Base-by-base conservation (phyloP, 1,140 invertebrate genomes). In the Drosophila lacertosa region DNA sequence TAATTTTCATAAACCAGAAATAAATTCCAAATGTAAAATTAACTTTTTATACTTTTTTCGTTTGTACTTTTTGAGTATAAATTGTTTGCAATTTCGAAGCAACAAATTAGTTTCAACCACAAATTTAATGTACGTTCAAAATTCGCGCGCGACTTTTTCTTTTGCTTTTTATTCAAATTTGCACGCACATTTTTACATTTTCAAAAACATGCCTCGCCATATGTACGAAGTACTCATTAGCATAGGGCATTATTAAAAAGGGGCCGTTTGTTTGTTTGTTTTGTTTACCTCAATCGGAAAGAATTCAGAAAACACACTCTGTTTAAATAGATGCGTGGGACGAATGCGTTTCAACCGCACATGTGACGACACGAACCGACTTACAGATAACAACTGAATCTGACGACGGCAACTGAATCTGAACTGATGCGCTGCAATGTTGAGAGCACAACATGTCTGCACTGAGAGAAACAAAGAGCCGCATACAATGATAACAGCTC, bases 311-410 rank as follows among this genome's bases (percentile, higher is more conserved):
- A 26, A 20, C 20, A 13, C 26, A 47, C 26, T 62, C 44, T 45
- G 48, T 60, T 26, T 29, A n/a, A 42, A 26, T 26, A 29, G 20
- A 68, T 62, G 57, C 58, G 29, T 64, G 26, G 16, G 47, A 9
- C n/a, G 24, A 15, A 26, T 33, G 50, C 40, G 29, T 37, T 57
- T 26, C 26, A 51, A 16, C 63, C 54, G 68, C 53, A 53, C 59
- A 45, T 29, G 26, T 45, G 59, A 67, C 62, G 54, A 75, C 75
- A 75, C 58, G 67, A 62, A 67, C 54, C 82, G 81, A 82, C 64
- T 82, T 84, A 86, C 81, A 86, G 81, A 84, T 84, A 84, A 84
- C 77, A 75, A 84, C 77, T 83, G 79, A 74, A 64, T 67, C 77
- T 79, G 72, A 69, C 58, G 66, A 58, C 67, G 55, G 58, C 62